Conservation (phyloP, 2,797 vertebrate species). For the Siniperca scherzeri region DNA sequence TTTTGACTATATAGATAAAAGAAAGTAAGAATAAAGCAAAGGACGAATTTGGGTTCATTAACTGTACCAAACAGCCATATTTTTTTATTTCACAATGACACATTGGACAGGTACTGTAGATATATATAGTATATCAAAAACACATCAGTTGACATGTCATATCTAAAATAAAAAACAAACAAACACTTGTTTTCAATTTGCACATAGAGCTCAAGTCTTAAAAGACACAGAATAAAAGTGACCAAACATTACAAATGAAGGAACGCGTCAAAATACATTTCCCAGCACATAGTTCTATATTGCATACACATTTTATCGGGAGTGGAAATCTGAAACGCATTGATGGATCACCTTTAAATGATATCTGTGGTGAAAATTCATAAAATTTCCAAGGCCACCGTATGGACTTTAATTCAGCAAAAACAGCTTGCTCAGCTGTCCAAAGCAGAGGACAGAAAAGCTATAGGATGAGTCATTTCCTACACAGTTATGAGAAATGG, state of each 20-base stretch:
- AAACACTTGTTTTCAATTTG: constrained; percentile 73
- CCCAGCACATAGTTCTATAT: constrained; percentile 76
- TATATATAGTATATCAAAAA: constrained; percentile 79
- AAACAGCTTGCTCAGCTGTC: constrained; percentile 49
- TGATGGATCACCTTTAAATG: constrained; percentile 47
- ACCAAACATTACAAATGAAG: constrained; percentile 74
- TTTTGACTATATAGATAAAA: not conserved
- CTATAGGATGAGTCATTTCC: constrained; percentile 52
- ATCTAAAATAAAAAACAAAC: constrained; percentile 77
- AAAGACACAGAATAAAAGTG: constrained; percentile 76
- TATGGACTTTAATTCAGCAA: constrained; percentile 62
- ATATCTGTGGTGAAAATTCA: constrained; percentile 48
- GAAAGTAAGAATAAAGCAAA: constrained; percentile 30
- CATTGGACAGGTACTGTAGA: constrained; percentile 78
- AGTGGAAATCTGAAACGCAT: constrained; percentile 71
- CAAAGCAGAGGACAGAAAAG: constrained; percentile 53
- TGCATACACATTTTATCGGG: constrained; percentile 83
- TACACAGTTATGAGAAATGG: constrained; percentile 45
- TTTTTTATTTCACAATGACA: constrained; percentile 86
- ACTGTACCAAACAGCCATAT: constrained; percentile 81
- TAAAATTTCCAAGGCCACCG: constrained; percentile 74
- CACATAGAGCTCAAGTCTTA: constrained; percentile 77
- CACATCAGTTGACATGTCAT: constrained; percentile 79
- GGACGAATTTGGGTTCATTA: constrained; percentile 42
- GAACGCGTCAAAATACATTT: constrained; percentile 70